Conservation (phyloP, 2,797 vertebrate species). For the Spinus olivaceus region DNA sequence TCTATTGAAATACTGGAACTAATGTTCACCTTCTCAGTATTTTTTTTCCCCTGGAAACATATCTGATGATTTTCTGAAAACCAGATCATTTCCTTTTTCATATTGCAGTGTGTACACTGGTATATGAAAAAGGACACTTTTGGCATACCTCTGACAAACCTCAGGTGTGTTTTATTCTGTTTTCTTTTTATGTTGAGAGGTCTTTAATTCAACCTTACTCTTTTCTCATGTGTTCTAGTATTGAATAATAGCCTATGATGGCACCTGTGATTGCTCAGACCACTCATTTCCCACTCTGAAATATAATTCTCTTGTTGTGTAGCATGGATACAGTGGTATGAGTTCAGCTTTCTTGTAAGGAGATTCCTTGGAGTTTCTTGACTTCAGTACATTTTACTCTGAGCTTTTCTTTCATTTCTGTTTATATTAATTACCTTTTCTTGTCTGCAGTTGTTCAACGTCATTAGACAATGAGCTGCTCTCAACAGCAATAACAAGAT, state of each 20-base stretch:
- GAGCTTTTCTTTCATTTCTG: not conserved
- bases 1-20: not conserved
- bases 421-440: not conserved
- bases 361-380: not conserved
- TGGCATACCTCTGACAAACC: not conserved
- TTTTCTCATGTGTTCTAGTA: not conserved
- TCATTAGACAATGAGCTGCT: constrained; percentile 13
- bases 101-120: not conserved
- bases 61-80: not conserved
- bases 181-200: not conserved
- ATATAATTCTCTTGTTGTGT: not conserved
- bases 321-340: not conserved
- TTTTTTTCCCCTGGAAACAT: not conserved
- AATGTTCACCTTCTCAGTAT: not conserved
- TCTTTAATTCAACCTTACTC: not conserved
- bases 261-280: not conserved
- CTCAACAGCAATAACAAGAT: not conserved
- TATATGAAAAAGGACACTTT: not conserved
- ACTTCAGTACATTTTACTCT: not conserved
- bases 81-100: not conserved
- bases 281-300: not conserved
- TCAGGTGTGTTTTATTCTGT: not conserved
- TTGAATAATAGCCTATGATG: not conserved
- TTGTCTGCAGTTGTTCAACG: not conserved
- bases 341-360: not conserved